phyloP scores from a whole-genome alignment of 2,113 vertebrate species.

The Grallaria varia region DNA sequence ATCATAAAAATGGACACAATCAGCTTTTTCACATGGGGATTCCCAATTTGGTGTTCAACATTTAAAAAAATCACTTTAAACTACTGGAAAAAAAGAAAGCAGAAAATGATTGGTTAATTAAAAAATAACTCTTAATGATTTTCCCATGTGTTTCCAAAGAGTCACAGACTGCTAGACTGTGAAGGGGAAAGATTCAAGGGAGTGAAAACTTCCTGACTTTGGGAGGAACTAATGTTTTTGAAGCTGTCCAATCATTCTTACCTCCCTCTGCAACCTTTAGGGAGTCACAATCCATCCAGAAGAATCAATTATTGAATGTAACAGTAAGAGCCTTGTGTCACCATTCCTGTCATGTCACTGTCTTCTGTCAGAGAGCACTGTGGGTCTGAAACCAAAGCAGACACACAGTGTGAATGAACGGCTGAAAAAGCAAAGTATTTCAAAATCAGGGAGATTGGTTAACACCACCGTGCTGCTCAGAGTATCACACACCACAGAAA shows the following conservation, averaged over 20 bases:
- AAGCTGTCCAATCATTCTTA: constrained; percentile 5
- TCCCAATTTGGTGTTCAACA: not conserved
- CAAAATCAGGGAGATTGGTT: not conserved
- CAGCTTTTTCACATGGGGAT: not conserved
- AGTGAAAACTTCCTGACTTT: not conserved
- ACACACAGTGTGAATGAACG: not conserved
- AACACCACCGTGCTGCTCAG: not conserved
- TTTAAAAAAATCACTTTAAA: not conserved
- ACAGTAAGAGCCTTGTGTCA: not conserved
- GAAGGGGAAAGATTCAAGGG: not conserved
- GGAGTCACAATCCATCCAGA: not conserved
- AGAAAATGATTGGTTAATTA: not conserved
- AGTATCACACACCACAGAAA: not conserved
- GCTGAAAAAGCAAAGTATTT: not conserved
- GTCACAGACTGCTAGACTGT: not conserved
- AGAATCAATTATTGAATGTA: constrained; percentile 2
- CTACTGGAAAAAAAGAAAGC: not conserved
- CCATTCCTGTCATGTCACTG: not conserved
- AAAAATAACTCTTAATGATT: not conserved
- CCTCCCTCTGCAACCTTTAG: not conserved
- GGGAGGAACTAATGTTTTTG: not conserved
- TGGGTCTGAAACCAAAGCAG: constrained; percentile 21
- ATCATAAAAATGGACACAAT: not conserved
- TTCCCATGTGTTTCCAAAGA: not conserved
- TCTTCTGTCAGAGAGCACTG: not conserved